Evolutionary conservation across 2,113 vertebrate genomes (phyloP).

Genomic region (Istiophorus platypterus): DNA sequence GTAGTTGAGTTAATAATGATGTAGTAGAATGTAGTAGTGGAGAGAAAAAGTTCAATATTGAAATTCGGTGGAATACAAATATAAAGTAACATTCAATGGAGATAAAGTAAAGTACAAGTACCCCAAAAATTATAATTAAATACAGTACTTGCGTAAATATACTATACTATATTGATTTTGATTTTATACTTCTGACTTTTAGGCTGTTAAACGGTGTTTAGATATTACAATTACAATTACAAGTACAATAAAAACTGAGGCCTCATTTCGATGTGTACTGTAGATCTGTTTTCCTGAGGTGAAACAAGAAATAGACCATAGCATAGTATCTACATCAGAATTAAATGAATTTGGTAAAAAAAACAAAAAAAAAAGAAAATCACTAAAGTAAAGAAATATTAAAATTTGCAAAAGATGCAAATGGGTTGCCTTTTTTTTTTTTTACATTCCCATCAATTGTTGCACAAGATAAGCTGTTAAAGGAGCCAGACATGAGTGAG

Average conservation of each 20-base stretch:
- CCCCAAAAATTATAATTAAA: background rate
- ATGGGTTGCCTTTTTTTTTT: background rate
- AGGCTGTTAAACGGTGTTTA: background rate
- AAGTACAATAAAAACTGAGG: conserved; percentile 14
- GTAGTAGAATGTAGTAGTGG: no score
- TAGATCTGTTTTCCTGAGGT: conserved; percentile 11
- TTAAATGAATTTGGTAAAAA: conserved; percentile 8
- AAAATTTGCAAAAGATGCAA: background rate
- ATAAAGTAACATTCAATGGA: background rate
- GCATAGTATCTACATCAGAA: background rate
- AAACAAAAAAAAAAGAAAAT: no score
- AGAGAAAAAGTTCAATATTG: no score
- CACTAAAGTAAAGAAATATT: conserved; percentile 9
- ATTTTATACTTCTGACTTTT: background rate
- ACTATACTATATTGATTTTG: background rate
- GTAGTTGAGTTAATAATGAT: no score
- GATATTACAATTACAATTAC: conserved; percentile 15
- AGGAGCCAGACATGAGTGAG: conserved; percentile 27
- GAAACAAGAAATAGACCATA: conserved; percentile 1
- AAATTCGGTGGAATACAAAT: no score
- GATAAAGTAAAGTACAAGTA: background rate
- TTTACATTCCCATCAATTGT: conserved; percentile 27
- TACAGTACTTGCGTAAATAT: conserved; percentile 8
- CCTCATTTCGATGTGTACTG: conserved; percentile 17
- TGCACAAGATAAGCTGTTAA: conserved; percentile 24